phyloP scores from a whole-genome alignment of 2,888 invertebrate species.

The Boloria selene region DNA sequence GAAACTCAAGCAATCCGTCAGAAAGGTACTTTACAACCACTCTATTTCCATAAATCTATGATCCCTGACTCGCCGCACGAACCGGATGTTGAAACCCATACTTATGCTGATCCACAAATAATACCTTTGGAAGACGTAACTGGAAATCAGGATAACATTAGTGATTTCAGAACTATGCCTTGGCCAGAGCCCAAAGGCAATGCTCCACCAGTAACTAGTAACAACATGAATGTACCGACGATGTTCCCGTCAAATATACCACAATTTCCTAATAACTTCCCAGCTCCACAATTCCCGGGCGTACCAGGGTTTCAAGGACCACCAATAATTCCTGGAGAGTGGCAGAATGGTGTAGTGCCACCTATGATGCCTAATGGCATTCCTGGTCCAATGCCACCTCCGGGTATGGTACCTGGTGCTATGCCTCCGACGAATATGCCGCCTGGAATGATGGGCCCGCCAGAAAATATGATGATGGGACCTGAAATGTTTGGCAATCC shows the following conservation, averaged over 20 bases:
- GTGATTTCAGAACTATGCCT: constrained; percentile 88
- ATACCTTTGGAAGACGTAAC: constrained; percentile 95
- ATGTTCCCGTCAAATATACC: constrained; percentile 74
- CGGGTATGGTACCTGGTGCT: constrained; percentile 57
- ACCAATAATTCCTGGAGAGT: constrained; percentile 65
- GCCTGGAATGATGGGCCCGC: constrained; percentile 47
- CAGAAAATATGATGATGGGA: constrained; percentile 77
- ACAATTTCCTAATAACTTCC: constrained; percentile 73
- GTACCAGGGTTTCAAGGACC: constrained; percentile 72
- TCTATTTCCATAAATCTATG: constrained; percentile 91
- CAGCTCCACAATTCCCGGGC: constrained; percentile 72
- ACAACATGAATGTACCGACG: constrained; percentile 62
- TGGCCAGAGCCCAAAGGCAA: constrained; percentile 93
- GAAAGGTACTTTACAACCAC: constrained; percentile 89
- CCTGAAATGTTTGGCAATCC: constrained; percentile 69
- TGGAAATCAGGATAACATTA: constrained; percentile 90
- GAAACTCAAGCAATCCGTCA: constrained; percentile 94
- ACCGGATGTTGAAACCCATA: constrained; percentile 91
- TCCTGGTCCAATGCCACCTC: constrained; percentile 60
- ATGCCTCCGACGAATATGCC: constrained; percentile 66
- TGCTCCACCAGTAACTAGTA: constrained; percentile 68
- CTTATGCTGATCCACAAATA: constrained; percentile 88
- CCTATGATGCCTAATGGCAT: constrained; percentile 66
- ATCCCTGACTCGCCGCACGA: constrained; percentile 94
- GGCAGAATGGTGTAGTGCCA: constrained; percentile 65